Evolutionary conservation across 1,140 invertebrate species (phyloP), one percentile per base, ranked within the genome.

Genomic region (Monomorium pharaonis): DNA sequence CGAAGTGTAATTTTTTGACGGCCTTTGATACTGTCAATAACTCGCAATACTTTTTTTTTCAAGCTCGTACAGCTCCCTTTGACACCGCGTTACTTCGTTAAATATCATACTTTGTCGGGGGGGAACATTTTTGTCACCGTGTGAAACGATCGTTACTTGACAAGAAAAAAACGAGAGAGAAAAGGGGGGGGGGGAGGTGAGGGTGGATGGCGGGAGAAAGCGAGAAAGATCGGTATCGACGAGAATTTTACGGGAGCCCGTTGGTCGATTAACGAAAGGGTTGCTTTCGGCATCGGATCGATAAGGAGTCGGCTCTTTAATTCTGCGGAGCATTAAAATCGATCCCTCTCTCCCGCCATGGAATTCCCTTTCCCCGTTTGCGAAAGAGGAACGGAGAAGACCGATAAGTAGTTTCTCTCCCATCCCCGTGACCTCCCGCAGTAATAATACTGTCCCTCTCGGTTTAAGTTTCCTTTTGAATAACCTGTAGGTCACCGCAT

Each of bases 391-490:
- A 83, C 67, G 78, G 65, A 77, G 88, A 89, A 89, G 83, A 78
- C 86, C 89, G 83, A 90, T 90, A 89, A 90, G 85, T 90, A 83
- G 78, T 83, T 83, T 83, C 78, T 69, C 67, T 33, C 78, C 37
- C 89, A 85, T 74, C 88, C 88, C 70, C 86, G 75, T 87, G 86
- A 86, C 88, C 88, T 89, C 86, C 49, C 81, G 72, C 86, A 84
- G 87, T 90, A 89, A 90, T 90, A 90, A 91, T 88, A 88, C 83
- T 85, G 89, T 84, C 75, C 89, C 85, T 84, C 85, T 84, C 58
- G 86, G 86, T 88, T 88, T 90, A 91, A 91, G 89, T 89, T 90
- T 91, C 86, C 89, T 88, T 90, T 91, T 91, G 89, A 90, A 90
- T 90, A 90, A 90, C 89, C 89, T 88, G 86, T 89, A 88, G 89